phyloP scores from a whole-genome alignment of 2,888 invertebrate genomes.

The Drosophila suboccidentalis region DNA sequence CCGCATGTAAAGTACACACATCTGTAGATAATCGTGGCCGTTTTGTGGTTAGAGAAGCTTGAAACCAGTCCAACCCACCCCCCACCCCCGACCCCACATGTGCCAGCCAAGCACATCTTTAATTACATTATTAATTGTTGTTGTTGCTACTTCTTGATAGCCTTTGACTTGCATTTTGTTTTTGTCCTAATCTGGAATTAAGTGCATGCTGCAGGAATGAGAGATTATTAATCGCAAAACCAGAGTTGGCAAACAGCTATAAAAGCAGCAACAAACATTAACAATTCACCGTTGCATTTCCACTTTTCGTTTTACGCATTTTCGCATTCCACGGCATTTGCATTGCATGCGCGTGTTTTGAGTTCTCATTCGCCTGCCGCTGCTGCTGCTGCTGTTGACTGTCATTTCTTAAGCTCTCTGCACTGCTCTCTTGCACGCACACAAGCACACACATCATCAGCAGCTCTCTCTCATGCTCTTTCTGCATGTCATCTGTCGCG shows the following conservation, averaged over 20 bases:
- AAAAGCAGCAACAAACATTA: conserved; percentile 33
- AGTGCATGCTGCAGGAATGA: conserved; percentile 29
- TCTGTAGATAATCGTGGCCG: conserved; percentile 45
- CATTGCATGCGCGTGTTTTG: conserved; percentile 54
- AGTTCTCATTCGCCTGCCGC: conserved; percentile 43
- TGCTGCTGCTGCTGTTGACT: conserved; percentile 27
- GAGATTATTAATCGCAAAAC: conserved; percentile 38
- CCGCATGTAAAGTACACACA: conserved; percentile 20
- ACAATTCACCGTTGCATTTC: conserved; percentile 39
- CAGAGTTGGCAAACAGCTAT: conserved; percentile 40
- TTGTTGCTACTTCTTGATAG: conserved; percentile 61
- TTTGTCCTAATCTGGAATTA: conserved; percentile 33
- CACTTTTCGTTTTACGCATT: conserved; percentile 58
- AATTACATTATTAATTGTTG: conserved; percentile 51
- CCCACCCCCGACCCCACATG: conserved; percentile 26
- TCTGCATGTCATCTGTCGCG: conserved; percentile 77
- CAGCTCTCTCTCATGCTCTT: conserved; percentile 60
- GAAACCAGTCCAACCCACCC: background rate
- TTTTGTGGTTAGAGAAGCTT: conserved; percentile 74
- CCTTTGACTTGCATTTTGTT: conserved; percentile 50
- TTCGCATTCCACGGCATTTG: conserved; percentile 52
- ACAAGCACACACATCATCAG: conserved; percentile 9
- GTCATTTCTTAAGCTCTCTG: conserved; percentile 8
- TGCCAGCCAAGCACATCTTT: conserved; percentile 36
- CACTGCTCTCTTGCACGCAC: conserved; percentile 24